Conservation (phyloP, 1,140 invertebrate genomes). For the Vollenhovia emeryi region DNA sequence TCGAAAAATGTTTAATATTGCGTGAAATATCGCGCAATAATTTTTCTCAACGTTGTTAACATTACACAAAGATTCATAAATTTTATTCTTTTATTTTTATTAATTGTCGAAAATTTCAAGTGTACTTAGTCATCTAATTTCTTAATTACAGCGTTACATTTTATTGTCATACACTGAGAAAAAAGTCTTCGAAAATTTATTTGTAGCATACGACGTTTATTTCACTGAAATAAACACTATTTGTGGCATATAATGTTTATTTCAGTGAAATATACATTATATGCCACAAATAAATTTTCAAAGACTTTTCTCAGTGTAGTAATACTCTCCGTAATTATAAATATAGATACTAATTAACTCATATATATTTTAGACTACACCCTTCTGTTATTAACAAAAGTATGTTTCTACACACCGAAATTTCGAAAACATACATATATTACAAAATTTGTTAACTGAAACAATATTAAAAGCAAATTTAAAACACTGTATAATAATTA, state of each 20-base stretch:
- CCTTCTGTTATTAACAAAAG: not conserved
- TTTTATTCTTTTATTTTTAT: too few relatives aligned
- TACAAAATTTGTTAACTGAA: not conserved
- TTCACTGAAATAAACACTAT: too few relatives aligned
- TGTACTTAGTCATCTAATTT: not conserved
- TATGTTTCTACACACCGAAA: not conserved
- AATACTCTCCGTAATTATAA: not conserved
- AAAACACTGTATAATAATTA: not conserved
- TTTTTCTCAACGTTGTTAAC: not conserved
- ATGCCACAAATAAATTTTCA: too few relatives aligned
- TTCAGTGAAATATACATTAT: too few relatives aligned
- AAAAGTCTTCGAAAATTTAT: too few relatives aligned
- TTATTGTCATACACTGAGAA: too few relatives aligned
- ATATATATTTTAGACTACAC: not conserved
- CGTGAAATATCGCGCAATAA: not conserved
- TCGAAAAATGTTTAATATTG: not conserved
- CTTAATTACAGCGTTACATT: not conserved
- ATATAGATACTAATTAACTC: not conserved
- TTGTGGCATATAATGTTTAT: too few relatives aligned
- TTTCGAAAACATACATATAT: not conserved
- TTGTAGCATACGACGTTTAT: too few relatives aligned
- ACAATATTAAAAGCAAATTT: not conserved
- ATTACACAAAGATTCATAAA: not conserved
- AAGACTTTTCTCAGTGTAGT: too few relatives aligned
- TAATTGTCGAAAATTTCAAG: not conserved